Conservation (phyloP, 2,113 vertebrate species). For the Nycticorax nycticorax region DNA sequence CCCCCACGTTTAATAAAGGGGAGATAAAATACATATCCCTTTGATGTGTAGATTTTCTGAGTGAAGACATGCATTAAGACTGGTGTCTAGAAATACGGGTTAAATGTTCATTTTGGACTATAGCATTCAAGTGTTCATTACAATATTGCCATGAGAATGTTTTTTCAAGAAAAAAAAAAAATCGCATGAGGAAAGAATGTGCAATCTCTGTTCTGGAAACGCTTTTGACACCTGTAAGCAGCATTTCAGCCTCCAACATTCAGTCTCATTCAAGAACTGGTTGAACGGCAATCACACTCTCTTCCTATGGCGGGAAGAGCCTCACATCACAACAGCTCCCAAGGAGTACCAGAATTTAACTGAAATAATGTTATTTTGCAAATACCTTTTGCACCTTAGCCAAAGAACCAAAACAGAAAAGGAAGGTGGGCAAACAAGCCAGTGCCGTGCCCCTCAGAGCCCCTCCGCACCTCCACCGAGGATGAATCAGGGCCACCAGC, state of each 20-base stretch:
- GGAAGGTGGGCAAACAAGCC: neutral
- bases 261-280: neutral
- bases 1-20: neutral
- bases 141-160: neutral
- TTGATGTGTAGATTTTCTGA: neutral
- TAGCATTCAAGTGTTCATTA: neutral
- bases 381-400: neutral
- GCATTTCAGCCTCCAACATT: neutral
- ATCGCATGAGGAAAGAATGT: neutral
- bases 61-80: neutral
- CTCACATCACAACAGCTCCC: neutral
- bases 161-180: neutral
- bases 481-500: too few species aligned
- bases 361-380: neutral
- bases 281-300: neutral
- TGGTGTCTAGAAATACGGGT: neutral
- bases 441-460: neutral
- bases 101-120: neutral
- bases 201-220: neutral
- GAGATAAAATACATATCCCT: neutral
- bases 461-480: neutral
- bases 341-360: accelerated
- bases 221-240: neutral
- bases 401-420: neutral
- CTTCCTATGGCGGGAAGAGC: neutral